Evolutionary conservation across 2,113 vertebrate species (phyloP), one percentile per base, ranked within the genome.

Genomic region (Xyliphius kryptos): DNA sequence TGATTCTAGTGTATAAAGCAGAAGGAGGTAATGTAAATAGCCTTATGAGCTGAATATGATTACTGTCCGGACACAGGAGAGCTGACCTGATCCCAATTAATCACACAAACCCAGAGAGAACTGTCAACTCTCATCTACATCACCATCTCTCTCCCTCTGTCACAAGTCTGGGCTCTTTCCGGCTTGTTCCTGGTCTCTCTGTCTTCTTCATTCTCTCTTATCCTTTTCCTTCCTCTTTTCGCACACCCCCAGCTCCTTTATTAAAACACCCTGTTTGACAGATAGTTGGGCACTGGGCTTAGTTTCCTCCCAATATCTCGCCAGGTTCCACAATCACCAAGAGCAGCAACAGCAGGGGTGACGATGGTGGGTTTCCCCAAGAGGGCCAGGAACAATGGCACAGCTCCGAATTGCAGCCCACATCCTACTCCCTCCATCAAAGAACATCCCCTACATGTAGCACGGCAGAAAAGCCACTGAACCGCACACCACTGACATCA

Each of bases 21-120:
- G 60, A 73, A 67, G 71, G 73, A 81, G 76, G 69, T 73, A 75
- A 83, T 87, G 84, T 89, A 88, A 89, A 89, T 88, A 86, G 81
- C 82, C 84, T 84, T 88, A 86, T 85, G 85, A 89, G 82, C 83
- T 81, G 87, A 83, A 89, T 88, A 83, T 76, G 78, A 83, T 73
- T 82, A 88, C 82, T 87, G 83, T 87, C 87, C 84, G 81, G 84
- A 85, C 83, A 82, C 75, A 77, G 82, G 85, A 84, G 84, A 90
- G 82, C 85, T 87, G 85, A 89, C 88, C 89, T 92, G 92, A 95
- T 94, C 89, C 89, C 91, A 94, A 92, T 94, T 94, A 95, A 89
- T 87, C 87, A 90, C 91, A 92, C 88, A 86, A 80, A 90, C 82
- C 87, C 85, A 84, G 86, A 85, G 91, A 91, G 90, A 89, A 85